Evolutionary conservation across 2,113 vertebrate genomes (phyloP).

Genomic region (Alces alces): DNA sequence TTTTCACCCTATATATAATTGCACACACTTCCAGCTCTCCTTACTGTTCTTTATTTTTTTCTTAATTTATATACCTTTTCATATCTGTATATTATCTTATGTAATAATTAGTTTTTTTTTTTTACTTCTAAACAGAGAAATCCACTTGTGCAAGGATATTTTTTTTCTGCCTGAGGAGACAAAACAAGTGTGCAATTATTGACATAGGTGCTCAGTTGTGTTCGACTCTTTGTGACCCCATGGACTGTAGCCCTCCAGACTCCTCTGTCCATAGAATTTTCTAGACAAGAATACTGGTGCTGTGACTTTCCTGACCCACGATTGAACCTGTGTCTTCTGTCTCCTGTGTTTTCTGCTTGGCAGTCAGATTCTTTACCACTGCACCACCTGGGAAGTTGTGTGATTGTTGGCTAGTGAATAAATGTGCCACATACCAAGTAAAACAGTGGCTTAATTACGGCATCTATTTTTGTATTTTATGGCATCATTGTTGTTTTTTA

Average conservation of each 20-base stretch:
- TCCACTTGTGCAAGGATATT: not conserved
- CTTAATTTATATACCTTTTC: not conserved
- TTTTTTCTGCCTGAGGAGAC: not conserved
- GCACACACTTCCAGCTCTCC: not conserved
- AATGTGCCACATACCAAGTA: not conserved
- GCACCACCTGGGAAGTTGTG: not conserved
- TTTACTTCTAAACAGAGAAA: not conserved
- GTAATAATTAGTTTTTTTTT: not conserved
- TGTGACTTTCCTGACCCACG: not conserved
- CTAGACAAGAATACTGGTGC: not conserved
- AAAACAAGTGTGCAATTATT: not conserved
- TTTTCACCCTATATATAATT: not conserved
- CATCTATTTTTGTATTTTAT: not conserved
- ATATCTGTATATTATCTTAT: not conserved
- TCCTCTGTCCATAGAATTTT: not conserved
- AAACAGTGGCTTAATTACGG: not conserved
- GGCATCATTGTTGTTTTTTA: not conserved
- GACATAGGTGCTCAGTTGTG: not conserved
- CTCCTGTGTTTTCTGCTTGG: not conserved
- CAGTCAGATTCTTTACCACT: not conserved
- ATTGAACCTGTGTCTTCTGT: not conserved
- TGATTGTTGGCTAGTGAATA: not conserved
- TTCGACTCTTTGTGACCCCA: not conserved
- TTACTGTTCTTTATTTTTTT: not conserved
- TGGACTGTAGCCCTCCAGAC: not conserved